phyloP scores from a whole-genome alignment of 1,140 invertebrate genomes.

The Pissodes strobi region DNA sequence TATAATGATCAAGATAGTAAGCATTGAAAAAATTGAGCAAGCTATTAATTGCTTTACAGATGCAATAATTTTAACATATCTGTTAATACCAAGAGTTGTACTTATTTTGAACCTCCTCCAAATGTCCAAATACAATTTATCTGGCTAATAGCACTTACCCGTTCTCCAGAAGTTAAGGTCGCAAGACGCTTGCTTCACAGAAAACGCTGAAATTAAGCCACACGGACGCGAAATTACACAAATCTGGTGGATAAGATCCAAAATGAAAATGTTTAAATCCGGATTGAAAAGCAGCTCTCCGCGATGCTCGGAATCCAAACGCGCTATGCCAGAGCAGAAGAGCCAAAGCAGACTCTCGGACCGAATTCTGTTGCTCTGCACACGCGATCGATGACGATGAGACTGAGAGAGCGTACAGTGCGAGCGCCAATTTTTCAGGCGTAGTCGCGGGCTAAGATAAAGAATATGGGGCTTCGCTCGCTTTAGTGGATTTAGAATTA shows the following conservation, averaged over 20 bases:
- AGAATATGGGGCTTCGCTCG: not conserved
- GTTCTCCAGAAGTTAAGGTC: too few relatives aligned
- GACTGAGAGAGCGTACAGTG: constrained; percentile 10
- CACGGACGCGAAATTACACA: too few relatives aligned
- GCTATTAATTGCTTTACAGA: too few relatives aligned
- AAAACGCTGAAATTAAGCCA: too few relatives aligned
- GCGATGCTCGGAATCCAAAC: constrained; percentile 2
- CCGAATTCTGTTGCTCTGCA: constrained; percentile 28
- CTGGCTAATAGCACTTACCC: too few relatives aligned
- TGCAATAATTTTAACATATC: too few relatives aligned
- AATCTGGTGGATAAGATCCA: not conserved
- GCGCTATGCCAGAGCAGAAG: constrained; percentile 9
- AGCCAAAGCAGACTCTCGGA: constrained; percentile 18
- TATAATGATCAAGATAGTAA: too few relatives aligned
- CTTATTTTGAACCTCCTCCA: too few relatives aligned
- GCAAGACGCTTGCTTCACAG: too few relatives aligned
- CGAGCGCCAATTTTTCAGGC: constrained; percentile 14
- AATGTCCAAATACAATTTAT: too few relatives aligned
- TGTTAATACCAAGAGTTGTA: too few relatives aligned
- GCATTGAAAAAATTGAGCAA: too few relatives aligned
- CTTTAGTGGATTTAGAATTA: constrained; percentile 3
- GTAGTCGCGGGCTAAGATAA: constrained; percentile 1
- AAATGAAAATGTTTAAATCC: not conserved
- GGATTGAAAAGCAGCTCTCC: not conserved
- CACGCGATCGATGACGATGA: constrained; percentile 23